Evolutionary conservation across 1,140 invertebrate genomes (phyloP), one percentile per base, ranked within the genome.

Genomic region (Hylaeus volcanicus): DNA sequence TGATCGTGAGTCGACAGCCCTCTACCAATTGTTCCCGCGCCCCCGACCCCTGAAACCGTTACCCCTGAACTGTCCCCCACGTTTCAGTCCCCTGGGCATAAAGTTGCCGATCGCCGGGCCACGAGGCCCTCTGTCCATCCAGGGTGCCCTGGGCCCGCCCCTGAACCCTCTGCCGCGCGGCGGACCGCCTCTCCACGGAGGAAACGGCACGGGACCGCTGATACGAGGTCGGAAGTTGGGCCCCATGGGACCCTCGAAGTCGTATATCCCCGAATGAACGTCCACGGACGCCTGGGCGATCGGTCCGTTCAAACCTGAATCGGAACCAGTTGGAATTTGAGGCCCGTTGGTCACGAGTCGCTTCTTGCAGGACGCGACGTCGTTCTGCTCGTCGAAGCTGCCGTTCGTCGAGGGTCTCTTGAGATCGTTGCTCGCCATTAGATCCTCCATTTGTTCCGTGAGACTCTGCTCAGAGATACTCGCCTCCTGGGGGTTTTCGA

Each of bases 101-200:
- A 91, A 91, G 43, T 82, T 86, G 4, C 82, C 86, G 5, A 75
- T 66, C 37, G 86, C 78, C 4, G 86, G 87, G 4, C 89, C 91
- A 1, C 91, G 84, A n/a, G 89, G 90, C 0, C 90, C 89, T 70
- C 90, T 87, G 8, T 93, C 92, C 60, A 90, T 88, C 93, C 93
- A 93, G 1, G 92, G 90, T 6, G 80, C 89, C 5, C 93, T 88
- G 3, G 90, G 83, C 5, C 89, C 89, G 5, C 92, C 90, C 4
- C 91, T 89, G 39, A 92, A 91, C 4, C 87, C 86, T 55, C 91
- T 84, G 14, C 86, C 74, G 14, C 89, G 77, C 1, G 58, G 81
- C 51, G 66, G 87, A 43, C 71, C 88, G 1, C 86, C 88, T 45
- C 91, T 80, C 90, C 91, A 91, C 0, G 80, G 82, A 5, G 88